Conservation (phyloP, 2,797 vertebrate genomes). For the Accipiter minullus region DNA sequence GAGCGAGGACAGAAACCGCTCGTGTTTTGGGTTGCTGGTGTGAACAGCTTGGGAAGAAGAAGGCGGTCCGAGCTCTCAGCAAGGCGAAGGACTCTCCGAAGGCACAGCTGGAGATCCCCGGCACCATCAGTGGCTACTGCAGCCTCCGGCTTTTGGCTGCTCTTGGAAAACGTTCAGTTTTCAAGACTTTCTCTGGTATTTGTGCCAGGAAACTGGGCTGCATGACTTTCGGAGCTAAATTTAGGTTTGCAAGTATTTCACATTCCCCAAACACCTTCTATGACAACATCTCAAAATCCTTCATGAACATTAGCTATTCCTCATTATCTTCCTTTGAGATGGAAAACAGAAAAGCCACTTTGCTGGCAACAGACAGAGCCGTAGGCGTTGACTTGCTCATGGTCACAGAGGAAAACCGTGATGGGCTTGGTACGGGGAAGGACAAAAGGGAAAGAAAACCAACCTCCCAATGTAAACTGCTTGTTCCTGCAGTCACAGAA, state of each 20-base stretch:
- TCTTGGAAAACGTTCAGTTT: neutral
- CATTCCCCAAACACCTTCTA: conserved; percentile 9
- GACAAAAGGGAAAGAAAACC: neutral
- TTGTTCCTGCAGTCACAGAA: neutral
- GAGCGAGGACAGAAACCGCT: neutral
- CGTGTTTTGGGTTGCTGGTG: neutral
- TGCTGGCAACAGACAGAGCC: neutral
- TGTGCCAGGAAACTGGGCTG: conserved; percentile 39
- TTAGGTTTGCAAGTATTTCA: conserved; percentile 24
- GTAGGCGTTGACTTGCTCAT: neutral
- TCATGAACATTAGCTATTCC: neutral
- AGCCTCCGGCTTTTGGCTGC: neutral
- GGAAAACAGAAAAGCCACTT: neutral
- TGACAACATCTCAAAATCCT: conserved; percentile 2
- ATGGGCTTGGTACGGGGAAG: neutral
- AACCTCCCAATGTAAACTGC: neutral
- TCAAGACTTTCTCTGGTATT: conserved; percentile 39
- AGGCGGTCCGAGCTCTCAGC: neutral
- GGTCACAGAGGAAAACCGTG: neutral
- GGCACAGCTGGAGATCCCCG: neutral
- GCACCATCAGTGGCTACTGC: neutral
- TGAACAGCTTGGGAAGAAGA: neutral
- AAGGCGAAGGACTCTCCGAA: fast-evolving
- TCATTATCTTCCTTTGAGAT: neutral
- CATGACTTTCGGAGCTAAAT: conserved; percentile 44